A percentile compares a stretch with the other conserved stretches of the same genome.
Conservation (phyloP, 2,113 vertebrate species). For the Ramphastos sulfuratus region DNA sequence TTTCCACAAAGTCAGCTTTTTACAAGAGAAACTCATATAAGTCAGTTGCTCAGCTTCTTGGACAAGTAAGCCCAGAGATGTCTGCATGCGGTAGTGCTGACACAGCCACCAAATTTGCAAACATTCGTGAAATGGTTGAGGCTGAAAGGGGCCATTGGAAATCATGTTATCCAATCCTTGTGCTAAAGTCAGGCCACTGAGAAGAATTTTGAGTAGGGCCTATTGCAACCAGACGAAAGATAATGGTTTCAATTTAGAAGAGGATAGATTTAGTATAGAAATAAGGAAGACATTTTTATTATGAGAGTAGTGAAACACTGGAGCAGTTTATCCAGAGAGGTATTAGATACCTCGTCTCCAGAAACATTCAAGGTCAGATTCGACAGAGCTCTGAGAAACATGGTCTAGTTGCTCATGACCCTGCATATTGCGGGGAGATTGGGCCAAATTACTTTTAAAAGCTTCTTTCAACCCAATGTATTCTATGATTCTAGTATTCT, state of each 20-base stretch:
- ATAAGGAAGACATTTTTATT: background rate
- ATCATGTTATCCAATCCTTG: background rate
- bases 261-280: background rate
- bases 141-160: background rate
- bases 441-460: background rate
- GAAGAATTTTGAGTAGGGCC: background rate
- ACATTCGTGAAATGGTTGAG: background rate
- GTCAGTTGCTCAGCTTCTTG: background rate
- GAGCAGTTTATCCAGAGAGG: background rate
- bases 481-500: background rate
- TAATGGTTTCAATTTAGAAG: background rate
- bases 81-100: background rate
- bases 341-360: background rate
- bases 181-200: background rate
- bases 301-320: background rate
- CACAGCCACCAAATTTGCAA: background rate
- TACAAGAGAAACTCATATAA: background rate
- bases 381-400: background rate
- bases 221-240: background rate
- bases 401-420: background rate
- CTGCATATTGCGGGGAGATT: accelerated
- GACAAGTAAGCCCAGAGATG: background rate
- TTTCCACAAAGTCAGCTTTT: background rate
- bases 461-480: background rate
- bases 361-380: background rate